Percentiles rank a stretch among this genome's conserved stretches.
These are phyloP conservation scores for Spinus pinus DNA, from an alignment of 2,797 vertebrate species.

Conservation along the genomic window DNA sequence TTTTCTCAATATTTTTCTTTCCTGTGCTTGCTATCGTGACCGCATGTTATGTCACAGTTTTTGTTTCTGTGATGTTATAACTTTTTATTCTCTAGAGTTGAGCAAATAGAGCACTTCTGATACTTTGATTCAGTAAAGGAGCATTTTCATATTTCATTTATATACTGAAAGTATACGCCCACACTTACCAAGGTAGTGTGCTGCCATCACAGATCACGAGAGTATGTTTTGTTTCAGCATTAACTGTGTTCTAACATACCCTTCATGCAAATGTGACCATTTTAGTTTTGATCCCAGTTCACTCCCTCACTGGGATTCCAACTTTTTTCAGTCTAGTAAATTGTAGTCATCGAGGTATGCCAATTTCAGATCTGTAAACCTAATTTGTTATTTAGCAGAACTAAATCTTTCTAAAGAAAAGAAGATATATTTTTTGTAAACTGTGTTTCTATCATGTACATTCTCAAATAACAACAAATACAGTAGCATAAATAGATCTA, in stretches of 20 bases:
- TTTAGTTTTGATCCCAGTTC: constrained; percentile 48
- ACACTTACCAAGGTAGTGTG: constrained; percentile 65
- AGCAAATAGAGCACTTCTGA: constrained; percentile 59
- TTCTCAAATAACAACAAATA: constrained; percentile 68
- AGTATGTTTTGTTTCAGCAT: constrained; percentile 28
- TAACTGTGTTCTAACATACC: constrained; percentile 21
- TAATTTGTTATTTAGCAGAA: constrained; percentile 77
- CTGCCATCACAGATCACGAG: constrained; percentile 65
- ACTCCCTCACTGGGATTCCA: constrained; percentile 56
- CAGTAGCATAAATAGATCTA: constrained; percentile 54
- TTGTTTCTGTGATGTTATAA: constrained; percentile 70
- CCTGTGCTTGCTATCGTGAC: constrained; percentile 73
- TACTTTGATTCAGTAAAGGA: constrained; percentile 68
- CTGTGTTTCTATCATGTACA: constrained; percentile 79
- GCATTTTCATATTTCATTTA: constrained; percentile 73
- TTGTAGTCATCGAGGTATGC: constrained; percentile 72
- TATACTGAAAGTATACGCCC: constrained; percentile 50
- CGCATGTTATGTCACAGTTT: constrained; percentile 75
- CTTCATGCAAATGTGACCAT: constrained; percentile 41
- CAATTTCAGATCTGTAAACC: constrained; percentile 74
- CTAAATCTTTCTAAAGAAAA: constrained; percentile 81
- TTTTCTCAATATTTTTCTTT: constrained; percentile 74
- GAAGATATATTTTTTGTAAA: constrained; percentile 83
- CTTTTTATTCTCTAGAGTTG: constrained; percentile 68
- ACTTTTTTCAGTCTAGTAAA: constrained; percentile 71